Conservation (phyloP, 2,888 invertebrate genomes). For the Rhingia rostrata region DNA sequence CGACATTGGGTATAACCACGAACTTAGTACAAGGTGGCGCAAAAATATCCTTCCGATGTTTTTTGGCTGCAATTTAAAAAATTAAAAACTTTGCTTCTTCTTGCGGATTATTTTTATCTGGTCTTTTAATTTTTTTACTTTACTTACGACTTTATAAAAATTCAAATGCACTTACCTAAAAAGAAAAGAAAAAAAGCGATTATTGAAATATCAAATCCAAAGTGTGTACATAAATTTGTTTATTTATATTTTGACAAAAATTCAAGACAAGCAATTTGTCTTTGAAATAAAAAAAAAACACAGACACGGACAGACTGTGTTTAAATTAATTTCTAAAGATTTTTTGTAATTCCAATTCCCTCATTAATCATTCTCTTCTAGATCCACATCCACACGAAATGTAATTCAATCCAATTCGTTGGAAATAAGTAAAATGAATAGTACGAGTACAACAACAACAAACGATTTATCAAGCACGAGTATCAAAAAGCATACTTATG, state of each 20-base stretch:
- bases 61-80: too few species aligned
- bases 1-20: too few species aligned
- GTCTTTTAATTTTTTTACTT: too few species aligned
- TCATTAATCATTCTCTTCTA: conserved; percentile 58
- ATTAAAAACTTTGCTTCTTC: too few species aligned
- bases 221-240: background rate
- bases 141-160: conserved; percentile 2
- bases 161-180: conserved; percentile 61
- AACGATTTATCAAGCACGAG: conserved; percentile 49
- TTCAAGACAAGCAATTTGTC: conserved; percentile 33
- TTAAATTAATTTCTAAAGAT: conserved; percentile 22
- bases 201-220: background rate
- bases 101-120: too few species aligned
- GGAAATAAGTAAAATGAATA: conserved; percentile 10
- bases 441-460: conserved; percentile 5
- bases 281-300: conserved; percentile 3
- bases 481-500: conserved; percentile 37
- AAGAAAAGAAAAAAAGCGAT: conserved; percentile 41
- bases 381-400: conserved; percentile 7
- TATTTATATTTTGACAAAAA: conserved; percentile 3
- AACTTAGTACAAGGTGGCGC: too few species aligned
- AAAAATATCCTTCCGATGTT: too few species aligned
- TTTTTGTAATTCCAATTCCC: background rate
- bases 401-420: conserved; percentile 55
- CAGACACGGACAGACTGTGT: background rate